Base-by-base conservation (phyloP, 2,797 vertebrate species). In the Epinephelus malabaricus region DNA sequence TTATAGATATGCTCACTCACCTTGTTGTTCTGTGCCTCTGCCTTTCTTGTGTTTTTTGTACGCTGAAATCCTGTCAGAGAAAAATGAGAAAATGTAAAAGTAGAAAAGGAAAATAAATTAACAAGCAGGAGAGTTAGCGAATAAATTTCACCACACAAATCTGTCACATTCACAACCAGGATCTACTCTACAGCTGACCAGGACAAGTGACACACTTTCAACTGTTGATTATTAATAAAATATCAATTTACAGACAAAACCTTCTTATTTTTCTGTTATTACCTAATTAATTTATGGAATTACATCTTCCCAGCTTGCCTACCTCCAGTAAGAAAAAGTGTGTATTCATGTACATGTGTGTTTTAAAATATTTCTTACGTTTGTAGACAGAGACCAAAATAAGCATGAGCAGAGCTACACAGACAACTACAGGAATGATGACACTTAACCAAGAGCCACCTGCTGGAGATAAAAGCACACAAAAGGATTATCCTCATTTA, bases 341-440 rank as follows among this genome's bases (percentile, higher is more conserved):
- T 34, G 30, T 34, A 34, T 34, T 1, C 30, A 7, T 34, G 30
- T 8, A 34, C 30, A 8, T 27, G 10, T 5, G 43, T 21, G 21
- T 40, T 25, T 23, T 3, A 15, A 30, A 21, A 63, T 58, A 30
- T 40, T 2, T 61, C 83, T 58, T 71, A 86, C 86, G 18, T 68
- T 45, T 84, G 45, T 23, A 70, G 50, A 65, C 0, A 7, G 58
- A 6, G 46, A 84, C 18, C 17, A 38, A 0, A 50, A 61, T 0
- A 3, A 80, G 3, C 12, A 62, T 7, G 49, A 64, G 40, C 34
- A 75, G 1, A 12, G 8, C 25, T 6, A 19, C 49, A 2, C 23
- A 54, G 38, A 55, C 4, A 13, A 40, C 23, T 0, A 3, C 21
- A 34, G 23, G 1, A 1, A 54, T 21, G 40, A 19, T 7, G 0